Base-by-base conservation (phyloP, 2,888 invertebrate genomes). In the Microctonus aethiopoides region DNA sequence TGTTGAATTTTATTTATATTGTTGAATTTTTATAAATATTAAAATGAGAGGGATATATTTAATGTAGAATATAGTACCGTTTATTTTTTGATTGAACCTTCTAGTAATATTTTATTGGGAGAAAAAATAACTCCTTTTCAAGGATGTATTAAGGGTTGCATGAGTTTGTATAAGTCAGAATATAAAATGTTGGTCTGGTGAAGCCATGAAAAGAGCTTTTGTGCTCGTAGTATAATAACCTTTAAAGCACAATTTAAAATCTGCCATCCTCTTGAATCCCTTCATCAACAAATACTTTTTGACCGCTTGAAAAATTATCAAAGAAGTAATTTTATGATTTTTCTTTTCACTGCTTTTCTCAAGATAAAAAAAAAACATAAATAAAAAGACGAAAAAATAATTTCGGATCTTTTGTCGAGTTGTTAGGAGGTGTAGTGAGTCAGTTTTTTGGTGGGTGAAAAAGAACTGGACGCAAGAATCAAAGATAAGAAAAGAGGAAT, bases 351-450 rank as follows among this genome's bases (percentile, higher is more conserved):
- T 16, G 41, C 20, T 51, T 51, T 24, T 7, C n/a, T n/a, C n/a
- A 16, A 26, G 9, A 29, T 20, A 20, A 13, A 56, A 56, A 41
- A 10, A 65, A 52, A 63, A 26, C n/a, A n/a, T n/a, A n/a, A n/a
- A n/a, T n/a, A n/a, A n/a, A n/a, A n/a, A n/a, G n/a, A n/a, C n/a
- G n/a, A 34, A 6, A 54, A 36, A 52, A 16, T 20, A 24, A 39
- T 29, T 4, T 29, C 29, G 65, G 56, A 56, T 56, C 56, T 56
- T 65, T 65, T 56, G 65, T 65, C 56, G 39, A 65, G 56, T 26
- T 6, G 22, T n/a, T 24, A 52, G 13, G 64, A 24, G 52, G 54
- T 39, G 65, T 65, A 62, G 56, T 36, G 56, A 22, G 56, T 65
- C 54, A 36, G 56, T 65, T 22, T 65, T 54, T 24, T 36, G 39